phyloP scores from a whole-genome alignment of 2,888 invertebrate species.

The Andrena dorsata region DNA sequence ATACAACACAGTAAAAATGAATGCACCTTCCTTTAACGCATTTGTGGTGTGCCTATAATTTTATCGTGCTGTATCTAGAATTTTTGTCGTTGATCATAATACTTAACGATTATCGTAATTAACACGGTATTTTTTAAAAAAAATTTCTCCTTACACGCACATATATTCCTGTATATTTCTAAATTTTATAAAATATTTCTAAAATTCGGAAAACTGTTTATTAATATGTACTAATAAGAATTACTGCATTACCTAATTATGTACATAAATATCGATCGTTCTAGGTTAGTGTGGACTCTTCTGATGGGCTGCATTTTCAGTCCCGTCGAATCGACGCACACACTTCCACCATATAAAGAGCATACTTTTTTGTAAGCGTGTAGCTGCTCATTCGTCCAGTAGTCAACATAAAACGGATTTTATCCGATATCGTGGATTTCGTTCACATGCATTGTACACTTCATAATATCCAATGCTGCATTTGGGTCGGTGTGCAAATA shows the following conservation, averaged over 20 bases:
- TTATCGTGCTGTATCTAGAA: not conserved
- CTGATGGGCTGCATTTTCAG: not conserved
- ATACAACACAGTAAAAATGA: conserved; percentile 2
- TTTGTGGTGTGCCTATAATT: not conserved
- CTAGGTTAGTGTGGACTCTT: not conserved
- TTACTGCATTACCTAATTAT: conserved; percentile 5
- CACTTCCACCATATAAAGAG: not conserved
- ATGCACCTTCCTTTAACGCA: not conserved
- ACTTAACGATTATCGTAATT: conserved; percentile 6
- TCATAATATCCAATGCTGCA: not conserved
- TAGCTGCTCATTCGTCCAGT: not conserved
- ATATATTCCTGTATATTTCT: conserved; percentile 2
- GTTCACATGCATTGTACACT: not conserved
- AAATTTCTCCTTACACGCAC: not conserved
- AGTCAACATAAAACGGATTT: not conserved
- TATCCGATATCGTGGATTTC: not conserved
- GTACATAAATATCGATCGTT: conserved; percentile 2
- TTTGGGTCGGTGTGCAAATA: not conserved
- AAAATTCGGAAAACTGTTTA: conserved; percentile 2
- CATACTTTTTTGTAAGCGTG: conserved; percentile 2
- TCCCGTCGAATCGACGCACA: conserved; percentile 2
- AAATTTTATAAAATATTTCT: conserved; percentile 5
- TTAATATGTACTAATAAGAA: conserved; percentile 2
- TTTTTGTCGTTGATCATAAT: conserved; percentile 7
- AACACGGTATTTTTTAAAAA: conserved; percentile 1